Base-by-base conservation (phyloP, 1,140 invertebrate genomes). In the Trypoxylus dichotomus region DNA sequence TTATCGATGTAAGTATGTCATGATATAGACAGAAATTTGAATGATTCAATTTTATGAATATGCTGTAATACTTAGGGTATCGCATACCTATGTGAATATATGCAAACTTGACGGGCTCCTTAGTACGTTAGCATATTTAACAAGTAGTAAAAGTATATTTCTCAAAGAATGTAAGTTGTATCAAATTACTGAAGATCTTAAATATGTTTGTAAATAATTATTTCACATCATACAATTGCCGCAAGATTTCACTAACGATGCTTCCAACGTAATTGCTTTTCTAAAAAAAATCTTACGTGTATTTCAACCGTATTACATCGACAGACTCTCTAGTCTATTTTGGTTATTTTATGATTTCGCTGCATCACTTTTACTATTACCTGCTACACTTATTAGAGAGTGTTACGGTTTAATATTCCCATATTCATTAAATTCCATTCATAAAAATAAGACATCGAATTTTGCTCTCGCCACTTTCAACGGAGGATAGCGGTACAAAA, bases 361-460 rank as follows among this genome's bases (percentile, higher is more conserved):
- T 54, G 47, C 19, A n/a, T 54, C 47, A 54, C 47, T 54, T 54
- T 54, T 54, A 54, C 47, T 54, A 54, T 54, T 54, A 54, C 47
- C 15, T n/a, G 47, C 1, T 54, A 43, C 15, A 43, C 42, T 43
- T 43, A 54, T 54, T 54, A 54, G 47, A 54, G 47, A 54, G 47
- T 54, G 47, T 54, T 54, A 54, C 47, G 32, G 27, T 72, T 72
- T 72, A 11, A 72, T 72, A 72, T 72, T 41, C 24, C 7, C 68
- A 15, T n/a, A 41, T 72, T 72, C 68, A 24, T 24, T 72, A 43
- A 75, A 37, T 13, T 78, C 25, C 79, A 74, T 79, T 54, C 47
- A 54, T 54, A 54, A 37, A 37, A 11, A 11, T 43, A 43, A 43
- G 42, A 8, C 19, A 54, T 54, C 43, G 43, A 13, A 47, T 47